Base-by-base conservation (phyloP, 2,113 vertebrate species). In the Columba janthina region DNA sequence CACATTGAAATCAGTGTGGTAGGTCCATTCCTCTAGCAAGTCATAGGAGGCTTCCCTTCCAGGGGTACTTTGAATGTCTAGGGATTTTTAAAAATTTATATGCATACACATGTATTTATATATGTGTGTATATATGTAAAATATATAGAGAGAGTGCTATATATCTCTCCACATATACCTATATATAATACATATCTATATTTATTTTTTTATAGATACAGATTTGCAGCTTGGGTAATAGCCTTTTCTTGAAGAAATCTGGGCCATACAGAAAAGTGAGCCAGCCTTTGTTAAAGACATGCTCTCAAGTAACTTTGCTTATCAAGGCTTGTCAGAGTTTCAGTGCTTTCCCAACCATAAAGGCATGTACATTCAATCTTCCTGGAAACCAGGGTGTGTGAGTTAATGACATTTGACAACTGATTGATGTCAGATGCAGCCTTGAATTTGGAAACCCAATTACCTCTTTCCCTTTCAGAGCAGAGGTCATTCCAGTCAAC, bases 381-480 rank as follows among this genome's bases (percentile, higher is more conserved):
- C 38, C 32, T 73, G 66, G 78, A 93, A 36, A 48, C 36, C 61
- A 78, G 40, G 26, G 70, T 80, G 64, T 91, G 92, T 87, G 78
- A 95, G 62, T 72, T 94, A 95, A 95, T 95, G 85, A 93, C 95
- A 97, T 96, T 95, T 96, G 97, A 96, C 91, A 95, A 74, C 82
- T 94, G 94, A 96, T 58, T 93, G 95, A 94, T 94, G 95, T 85
- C 58, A 92, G 95, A 89, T 50, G 65, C 87, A 95, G 88, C 57
- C 84, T 40, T 80, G 93, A 95, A 93, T 97, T 80, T 91, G 85
- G 82, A 93, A 97, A 92, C 84, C 92, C 69, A 88, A 93, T 96
- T 95, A 86, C 80, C 85, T 91, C 75, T 62, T 94, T 93, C 72
- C 78, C 53, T 93, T 72, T 93, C 91, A 93, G 96, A 95, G 85